A percentile compares a stretch with the other conserved stretches of the same genome.
Evolutionary conservation across 2,797 vertebrate genomes (phyloP).

Genomic region (Dipus sagitta): DNA sequence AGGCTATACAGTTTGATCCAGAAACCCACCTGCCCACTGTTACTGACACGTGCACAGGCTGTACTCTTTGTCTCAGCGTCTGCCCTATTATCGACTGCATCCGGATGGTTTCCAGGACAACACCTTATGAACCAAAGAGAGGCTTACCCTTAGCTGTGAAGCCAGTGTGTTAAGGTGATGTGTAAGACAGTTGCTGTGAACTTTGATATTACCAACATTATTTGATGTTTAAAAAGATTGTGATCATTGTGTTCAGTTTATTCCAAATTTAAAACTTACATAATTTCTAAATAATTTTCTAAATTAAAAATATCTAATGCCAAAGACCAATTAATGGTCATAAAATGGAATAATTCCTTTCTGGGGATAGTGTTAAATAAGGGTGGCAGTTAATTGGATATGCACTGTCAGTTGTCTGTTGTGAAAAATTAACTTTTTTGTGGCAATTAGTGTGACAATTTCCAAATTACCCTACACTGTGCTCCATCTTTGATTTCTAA

Average conservation of each 20-base stretch:
- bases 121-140: conserved; percentile 92
- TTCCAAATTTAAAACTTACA: conserved; percentile 60
- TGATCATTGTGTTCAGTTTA: conserved; percentile 80
- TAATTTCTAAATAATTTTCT: conserved; percentile 49
- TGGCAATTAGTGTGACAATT: conserved; percentile 74
- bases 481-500: conserved; percentile 82
- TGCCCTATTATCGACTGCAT: conserved; percentile 98
- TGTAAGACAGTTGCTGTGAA: conserved; percentile 64
- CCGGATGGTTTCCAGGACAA: conserved; percentile 94
- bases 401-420: conserved; percentile 74
- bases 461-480: conserved; percentile 78
- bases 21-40: conserved; percentile 94
- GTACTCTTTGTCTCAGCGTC: conserved; percentile 95
- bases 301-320: conserved; percentile 24
- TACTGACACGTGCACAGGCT: conserved; percentile 95
- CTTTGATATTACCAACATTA: conserved; percentile 74
- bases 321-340: conserved; percentile 79
- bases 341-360: conserved; percentile 85
- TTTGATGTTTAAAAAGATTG: conserved; percentile 86
- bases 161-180: conserved; percentile 86
- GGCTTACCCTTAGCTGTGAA: conserved; percentile 92
- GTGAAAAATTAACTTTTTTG: conserved; percentile 81
- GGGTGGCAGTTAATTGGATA: conserved; percentile 71
- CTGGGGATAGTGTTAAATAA: conserved; percentile 67
- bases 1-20: conserved; percentile 96